Evolutionary conservation across 2,888 invertebrate species (phyloP).

Genomic region (Cephus runcator): DNA sequence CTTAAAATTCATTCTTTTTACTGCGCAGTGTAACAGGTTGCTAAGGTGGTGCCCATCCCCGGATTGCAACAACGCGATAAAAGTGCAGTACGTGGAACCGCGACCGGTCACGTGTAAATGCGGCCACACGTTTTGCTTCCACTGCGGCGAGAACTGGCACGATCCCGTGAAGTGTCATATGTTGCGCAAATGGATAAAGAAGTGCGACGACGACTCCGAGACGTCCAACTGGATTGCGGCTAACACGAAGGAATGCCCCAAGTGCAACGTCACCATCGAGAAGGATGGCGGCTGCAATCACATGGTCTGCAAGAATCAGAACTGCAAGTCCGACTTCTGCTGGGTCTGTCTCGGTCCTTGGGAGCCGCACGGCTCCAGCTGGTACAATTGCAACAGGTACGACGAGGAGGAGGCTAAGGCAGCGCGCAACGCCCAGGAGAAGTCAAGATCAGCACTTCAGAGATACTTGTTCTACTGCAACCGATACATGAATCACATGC

Average conservation of each 20-base stretch:
- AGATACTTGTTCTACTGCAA: constrained; percentile 99
- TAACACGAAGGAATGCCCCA: constrained; percentile 99
- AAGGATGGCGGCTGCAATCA: constrained; percentile 99
- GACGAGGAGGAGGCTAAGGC: constrained; percentile 97
- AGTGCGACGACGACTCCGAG: constrained; percentile 99
- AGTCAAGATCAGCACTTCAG: constrained; percentile 91
- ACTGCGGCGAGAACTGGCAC: constrained; percentile 97
- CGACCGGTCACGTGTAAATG: constrained; percentile 94
- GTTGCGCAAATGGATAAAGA: constrained; percentile 96
- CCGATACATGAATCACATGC: constrained; percentile 99
- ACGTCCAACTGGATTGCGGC: constrained; percentile 99
- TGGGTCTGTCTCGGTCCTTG: constrained; percentile 99
- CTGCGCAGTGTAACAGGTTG: constrained; percentile 88
- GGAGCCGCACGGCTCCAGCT: constrained; percentile 98
- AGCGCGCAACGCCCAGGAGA: constrained; percentile 95
- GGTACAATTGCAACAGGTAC: constrained; percentile 98
- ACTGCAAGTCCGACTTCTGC: constrained; percentile 98
- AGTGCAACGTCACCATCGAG: constrained; percentile 96
- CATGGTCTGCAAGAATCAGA: constrained; percentile 99
- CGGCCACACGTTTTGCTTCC: constrained; percentile 93
- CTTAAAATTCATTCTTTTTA: background rate
- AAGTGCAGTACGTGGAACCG: constrained; percentile 90
- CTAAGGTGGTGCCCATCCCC: constrained; percentile 98
- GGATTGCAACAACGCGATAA: constrained; percentile 96
- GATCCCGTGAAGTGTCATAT: constrained; percentile 96